Percentiles rank a stretch among this genome's conserved stretches.
phyloP scores from a whole-genome alignment of 2,888 invertebrate species.

The Tineola bisselliella region DNA sequence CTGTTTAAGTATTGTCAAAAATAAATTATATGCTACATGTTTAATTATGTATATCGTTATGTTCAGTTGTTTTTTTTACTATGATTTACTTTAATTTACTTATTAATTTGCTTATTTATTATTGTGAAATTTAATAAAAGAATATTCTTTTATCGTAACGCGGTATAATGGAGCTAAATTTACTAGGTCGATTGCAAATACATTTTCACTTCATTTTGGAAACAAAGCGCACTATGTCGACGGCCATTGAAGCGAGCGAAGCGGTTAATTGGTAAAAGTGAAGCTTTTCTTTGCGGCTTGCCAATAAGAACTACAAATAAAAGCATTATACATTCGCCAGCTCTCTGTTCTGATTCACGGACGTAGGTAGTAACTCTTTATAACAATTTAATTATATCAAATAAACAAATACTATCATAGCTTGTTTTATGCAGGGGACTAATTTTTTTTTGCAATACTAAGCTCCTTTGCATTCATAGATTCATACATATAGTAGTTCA shows the following conservation, averaged over 20 bases:
- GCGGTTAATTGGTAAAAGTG: constrained; percentile 62
- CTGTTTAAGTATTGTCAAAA: too few species aligned
- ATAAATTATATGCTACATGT: too few species aligned
- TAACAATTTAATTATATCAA: neutral
- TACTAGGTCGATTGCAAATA: constrained; percentile 40
- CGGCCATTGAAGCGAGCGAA: constrained; percentile 33
- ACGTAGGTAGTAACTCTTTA: neutral
- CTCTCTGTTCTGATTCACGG: constrained; percentile 9
- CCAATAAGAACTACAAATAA: constrained; percentile 27
- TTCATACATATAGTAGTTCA: too few species aligned
- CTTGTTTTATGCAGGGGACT: too few species aligned
- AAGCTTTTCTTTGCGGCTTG: constrained; percentile 43
- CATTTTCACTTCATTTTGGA: constrained; percentile 52
- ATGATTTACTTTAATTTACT: too few species aligned
- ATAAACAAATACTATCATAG: too few species aligned
- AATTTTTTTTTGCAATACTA: too few species aligned
- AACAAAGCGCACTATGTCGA: constrained; percentile 45
- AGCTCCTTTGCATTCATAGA: too few species aligned
- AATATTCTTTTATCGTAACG: neutral
- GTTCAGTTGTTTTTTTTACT: too few species aligned
- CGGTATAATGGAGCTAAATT: constrained; percentile 16
- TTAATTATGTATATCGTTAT: too few species aligned
- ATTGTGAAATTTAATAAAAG: too few species aligned
- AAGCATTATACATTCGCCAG: constrained; percentile 8
- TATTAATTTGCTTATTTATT: too few species aligned